Base-by-base conservation (phyloP, 2,797 vertebrate species). In the Margarornis squamiger region DNA sequence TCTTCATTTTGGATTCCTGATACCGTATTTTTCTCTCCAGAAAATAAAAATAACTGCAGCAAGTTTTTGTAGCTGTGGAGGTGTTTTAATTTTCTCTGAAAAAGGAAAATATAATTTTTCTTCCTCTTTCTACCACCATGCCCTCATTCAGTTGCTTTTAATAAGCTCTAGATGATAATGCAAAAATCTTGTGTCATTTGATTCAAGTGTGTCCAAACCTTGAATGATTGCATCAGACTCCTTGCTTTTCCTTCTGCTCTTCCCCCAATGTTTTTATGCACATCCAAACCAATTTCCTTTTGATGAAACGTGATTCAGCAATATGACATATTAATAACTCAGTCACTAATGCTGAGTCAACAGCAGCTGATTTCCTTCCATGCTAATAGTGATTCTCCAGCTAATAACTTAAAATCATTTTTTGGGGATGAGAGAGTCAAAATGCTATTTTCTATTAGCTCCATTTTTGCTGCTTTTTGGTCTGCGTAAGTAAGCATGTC, bases 41-140 rank as follows among this genome's bases (percentile, higher is more conserved):
- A 74, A 80, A 73, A 73, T 45, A 72, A 57, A 83, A 71, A 55
- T 45, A 83, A 57, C 14, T 63, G 3, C 9, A 78, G 14, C 32
- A 43, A 58, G 2, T 4, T 77, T 74, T 58, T 84, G 7, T 61
- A 77, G 1, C 15, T 43, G 10, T 68, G 22, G 18, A 90, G 3
- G 15, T 11, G 43, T 83, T 79, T 73, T 63, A 59, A 80, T 10
- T 73, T 88, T 90, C 27, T 41, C 30, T 57, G 12, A 77, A 67
- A 30, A 5, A 4, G 0, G 0, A 8, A 29, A 12, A 45, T 15
- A 1, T 17, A 2, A 17, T 48, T 63, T 88, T 78, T 67, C 26
- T 82, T 72, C 27, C 10, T 63, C 39, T 80, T 68, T 52, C 16
- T 79, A 63, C 20, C 18, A 55, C 32, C 9, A 41, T 34, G 26